phyloP scores from a whole-genome alignment of 2,113 vertebrate species.

The Lontra canadensis region DNA sequence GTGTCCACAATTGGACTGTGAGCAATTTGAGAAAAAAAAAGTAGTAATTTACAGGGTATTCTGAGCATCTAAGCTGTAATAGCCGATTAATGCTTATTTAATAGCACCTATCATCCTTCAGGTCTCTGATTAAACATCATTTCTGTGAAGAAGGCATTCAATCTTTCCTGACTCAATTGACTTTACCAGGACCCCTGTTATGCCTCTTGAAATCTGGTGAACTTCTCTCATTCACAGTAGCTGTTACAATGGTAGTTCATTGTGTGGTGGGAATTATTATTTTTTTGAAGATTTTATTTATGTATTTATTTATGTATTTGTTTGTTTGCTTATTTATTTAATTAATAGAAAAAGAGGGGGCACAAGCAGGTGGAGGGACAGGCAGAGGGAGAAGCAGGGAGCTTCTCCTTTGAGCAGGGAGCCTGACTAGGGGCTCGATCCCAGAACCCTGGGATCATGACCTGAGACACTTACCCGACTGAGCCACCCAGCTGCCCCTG shows the following conservation, averaged over 20 bases:
- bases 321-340: neutral
- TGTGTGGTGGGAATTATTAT: neutral
- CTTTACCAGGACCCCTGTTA: neutral
- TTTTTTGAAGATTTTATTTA: neutral
- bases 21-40: neutral
- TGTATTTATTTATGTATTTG: neutral
- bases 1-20: neutral
- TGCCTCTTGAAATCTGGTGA: neutral
- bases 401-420: neutral
- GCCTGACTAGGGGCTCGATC: neutral
- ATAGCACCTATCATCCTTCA: neutral
- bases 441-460: neutral
- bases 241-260: neutral
- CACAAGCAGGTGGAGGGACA: neutral
- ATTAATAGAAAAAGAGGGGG: neutral
- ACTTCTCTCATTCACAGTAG: neutral
- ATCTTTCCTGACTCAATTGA: neutral
- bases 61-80: neutral
- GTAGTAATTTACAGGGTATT: neutral
- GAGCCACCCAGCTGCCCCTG: too few species aligned
- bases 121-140: neutral
- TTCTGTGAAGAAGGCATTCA: neutral
- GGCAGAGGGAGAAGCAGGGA: neutral
- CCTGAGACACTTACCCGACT: neutral
- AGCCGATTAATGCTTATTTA: neutral